A percentile compares a stretch with the other conserved stretches of the same genome.
phyloP scores from a whole-genome alignment of 2,113 vertebrate genomes.

The Mastomys coucha region DNA sequence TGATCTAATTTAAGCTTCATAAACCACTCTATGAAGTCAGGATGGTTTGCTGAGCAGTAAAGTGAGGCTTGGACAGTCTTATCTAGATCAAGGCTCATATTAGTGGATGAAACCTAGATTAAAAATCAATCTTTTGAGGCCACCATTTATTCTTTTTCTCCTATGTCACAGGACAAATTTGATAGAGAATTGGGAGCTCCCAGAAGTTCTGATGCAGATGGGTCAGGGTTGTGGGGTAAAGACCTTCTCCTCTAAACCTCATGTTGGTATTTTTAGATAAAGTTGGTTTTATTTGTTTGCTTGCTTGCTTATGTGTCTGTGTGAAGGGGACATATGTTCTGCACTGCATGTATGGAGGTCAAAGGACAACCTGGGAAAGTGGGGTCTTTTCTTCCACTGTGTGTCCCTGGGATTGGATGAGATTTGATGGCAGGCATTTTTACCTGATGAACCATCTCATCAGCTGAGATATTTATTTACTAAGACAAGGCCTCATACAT shows the following conservation, averaged over 20 bases:
- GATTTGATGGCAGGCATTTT: not conserved
- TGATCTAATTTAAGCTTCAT: not conserved
- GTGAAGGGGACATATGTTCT: too few relatives aligned
- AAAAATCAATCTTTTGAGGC: constrained; percentile 21
- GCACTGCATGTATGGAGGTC: not conserved
- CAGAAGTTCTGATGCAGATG: not conserved
- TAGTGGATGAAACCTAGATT: not conserved
- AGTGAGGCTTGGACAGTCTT: not conserved
- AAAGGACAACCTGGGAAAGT: not conserved
- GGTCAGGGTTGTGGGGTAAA: not conserved
- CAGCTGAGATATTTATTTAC: not conserved
- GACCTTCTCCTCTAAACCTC: not conserved
- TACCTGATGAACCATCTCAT: not conserved
- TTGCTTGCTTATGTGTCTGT: not conserved
- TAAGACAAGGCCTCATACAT: not conserved
- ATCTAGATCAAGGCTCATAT: not conserved
- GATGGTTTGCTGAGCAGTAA: not conserved
- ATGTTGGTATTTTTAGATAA: not conserved
- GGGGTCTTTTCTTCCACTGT: too few relatives aligned
- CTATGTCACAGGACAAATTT: not conserved
- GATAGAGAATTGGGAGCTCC: not conserved
- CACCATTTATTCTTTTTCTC: constrained; percentile 4
- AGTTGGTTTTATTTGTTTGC: not conserved
- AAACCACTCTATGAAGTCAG: not conserved
- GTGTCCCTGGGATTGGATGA: not conserved